Percentiles rank a stretch among this genome's conserved stretches.
These are phyloP conservation scores for Trematomus loennbergii DNA, from an alignment of 2,113 vertebrate species.

Conservation along the genomic window DNA sequence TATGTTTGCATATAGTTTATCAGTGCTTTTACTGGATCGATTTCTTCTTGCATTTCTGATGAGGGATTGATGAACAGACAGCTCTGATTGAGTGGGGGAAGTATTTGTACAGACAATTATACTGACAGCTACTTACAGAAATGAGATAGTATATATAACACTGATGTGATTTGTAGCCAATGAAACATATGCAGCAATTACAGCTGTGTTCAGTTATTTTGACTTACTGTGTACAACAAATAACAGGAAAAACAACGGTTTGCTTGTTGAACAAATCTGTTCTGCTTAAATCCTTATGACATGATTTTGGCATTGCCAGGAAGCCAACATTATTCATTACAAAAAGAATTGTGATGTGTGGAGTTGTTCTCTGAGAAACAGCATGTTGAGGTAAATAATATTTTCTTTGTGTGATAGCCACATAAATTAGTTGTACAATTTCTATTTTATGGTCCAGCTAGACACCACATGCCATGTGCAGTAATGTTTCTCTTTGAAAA, in stretches of 20 bases:
- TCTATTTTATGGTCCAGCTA: constrained; percentile 71
- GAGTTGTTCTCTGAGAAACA: constrained; percentile 10
- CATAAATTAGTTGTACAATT: constrained; percentile 69
- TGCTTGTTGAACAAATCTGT: constrained; percentile 11
- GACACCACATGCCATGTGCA: constrained; percentile 59
- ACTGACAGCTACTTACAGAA: constrained; percentile 46
- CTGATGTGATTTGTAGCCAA: constrained; percentile 18
- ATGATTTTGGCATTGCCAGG: constrained; percentile 1
- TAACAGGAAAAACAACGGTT: background rate
- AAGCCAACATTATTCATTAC: background rate
- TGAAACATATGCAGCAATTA: constrained; percentile 5
- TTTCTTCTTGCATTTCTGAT: constrained; percentile 19
- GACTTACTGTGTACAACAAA: background rate
- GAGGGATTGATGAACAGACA: constrained; percentile 37
- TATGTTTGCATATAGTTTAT: background rate
- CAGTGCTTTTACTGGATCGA: constrained; percentile 9
- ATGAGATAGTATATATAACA: constrained; percentile 8
- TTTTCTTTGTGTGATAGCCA: constrained; percentile 65
- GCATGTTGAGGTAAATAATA: constrained; percentile 13
- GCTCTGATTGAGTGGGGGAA: constrained; percentile 1
- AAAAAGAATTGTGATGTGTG: constrained; percentile 17
- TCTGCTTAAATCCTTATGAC: constrained; percentile 5
- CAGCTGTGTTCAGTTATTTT: background rate
- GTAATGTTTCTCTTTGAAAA: constrained; percentile 71
- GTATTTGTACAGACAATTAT: constrained; percentile 18